Evolutionary conservation across 2,888 invertebrate species (phyloP).

Genomic region (Epistrophe eligans): DNA sequence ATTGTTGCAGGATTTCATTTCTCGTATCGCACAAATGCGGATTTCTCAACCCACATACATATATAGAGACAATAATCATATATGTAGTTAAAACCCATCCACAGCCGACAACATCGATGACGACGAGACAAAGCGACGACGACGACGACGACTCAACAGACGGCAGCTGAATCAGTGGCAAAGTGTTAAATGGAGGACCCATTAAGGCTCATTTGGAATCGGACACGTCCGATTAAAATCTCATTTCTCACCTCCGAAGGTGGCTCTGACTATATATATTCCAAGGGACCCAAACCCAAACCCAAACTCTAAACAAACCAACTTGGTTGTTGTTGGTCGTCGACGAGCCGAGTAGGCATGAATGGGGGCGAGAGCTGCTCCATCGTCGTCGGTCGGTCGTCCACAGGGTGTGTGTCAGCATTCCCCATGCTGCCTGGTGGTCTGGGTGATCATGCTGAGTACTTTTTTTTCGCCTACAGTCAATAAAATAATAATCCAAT

Average conservation of each 20-base stretch:
- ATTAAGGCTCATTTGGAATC: conserved; percentile 84
- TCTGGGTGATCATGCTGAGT: conserved; percentile 59
- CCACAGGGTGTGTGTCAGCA: conserved; percentile 19
- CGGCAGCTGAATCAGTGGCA: conserved; percentile 55
- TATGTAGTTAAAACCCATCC: conserved; percentile 3
- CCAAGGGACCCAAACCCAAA: conserved; percentile 1
- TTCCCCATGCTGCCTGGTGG: conserved; percentile 56
- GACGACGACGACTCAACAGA: not conserved
- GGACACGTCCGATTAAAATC: conserved; percentile 84
- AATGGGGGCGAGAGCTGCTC: conserved; percentile 19
- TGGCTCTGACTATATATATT: conserved; percentile 42
- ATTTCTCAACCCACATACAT: conserved; percentile 56
- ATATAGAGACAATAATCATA: conserved; percentile 35
- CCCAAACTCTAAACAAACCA: not conserved
- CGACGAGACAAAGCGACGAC: conserved; percentile 1
- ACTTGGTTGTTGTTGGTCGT: conserved; percentile 16
- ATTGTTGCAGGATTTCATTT: conserved; percentile 71
- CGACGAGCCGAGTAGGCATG: not conserved
- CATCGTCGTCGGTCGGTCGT: not conserved
- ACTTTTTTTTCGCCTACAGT: conserved; percentile 51
- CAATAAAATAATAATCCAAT: conserved; percentile 70
- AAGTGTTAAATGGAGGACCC: conserved; percentile 82
- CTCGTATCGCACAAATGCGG: conserved; percentile 71
- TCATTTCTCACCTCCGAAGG: conserved; percentile 83
- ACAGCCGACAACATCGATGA: not conserved